These are phyloP conservation scores for Andrena trimmerana DNA, from an alignment of 2,888 invertebrate species.

Conservation along the genomic window DNA sequence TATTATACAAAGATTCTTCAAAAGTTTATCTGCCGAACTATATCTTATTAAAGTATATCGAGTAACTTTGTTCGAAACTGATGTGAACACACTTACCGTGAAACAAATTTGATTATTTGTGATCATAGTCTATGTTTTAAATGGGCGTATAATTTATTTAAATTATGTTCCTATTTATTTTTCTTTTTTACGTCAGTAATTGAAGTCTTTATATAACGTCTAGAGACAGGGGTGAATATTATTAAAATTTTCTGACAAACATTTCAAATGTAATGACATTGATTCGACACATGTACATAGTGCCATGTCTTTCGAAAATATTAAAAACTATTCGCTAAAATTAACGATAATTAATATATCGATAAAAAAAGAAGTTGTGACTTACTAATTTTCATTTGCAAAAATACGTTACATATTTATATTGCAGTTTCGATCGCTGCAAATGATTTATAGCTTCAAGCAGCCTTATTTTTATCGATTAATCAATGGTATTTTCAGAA, in stretches of 20 bases:
- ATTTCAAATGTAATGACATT: constrained; percentile 47
- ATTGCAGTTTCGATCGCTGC: constrained; percentile 39
- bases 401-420: constrained; percentile 40
- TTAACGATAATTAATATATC: constrained; percentile 50
- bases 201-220: constrained; percentile 45
- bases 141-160: constrained; percentile 54
- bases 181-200: constrained; percentile 40
- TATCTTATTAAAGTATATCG: constrained; percentile 45
- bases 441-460: constrained; percentile 30
- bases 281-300: constrained; percentile 62
- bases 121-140: constrained; percentile 56
- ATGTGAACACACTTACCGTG: constrained; percentile 45
- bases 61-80: constrained; percentile 52
- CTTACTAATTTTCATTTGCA: constrained; percentile 40
- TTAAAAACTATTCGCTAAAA: constrained; percentile 43
- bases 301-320: constrained; percentile 67
- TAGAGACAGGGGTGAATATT: constrained; percentile 34
- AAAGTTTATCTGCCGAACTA: constrained; percentile 47
- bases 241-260: constrained; percentile 33
- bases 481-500: constrained; percentile 55
- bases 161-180: constrained; percentile 65
- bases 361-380: constrained; percentile 34
- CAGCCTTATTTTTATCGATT: constrained; percentile 41
- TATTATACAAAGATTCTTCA: constrained; percentile 49
- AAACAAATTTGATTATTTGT: constrained; percentile 41